phyloP scores from a whole-genome alignment of 37 sponge, comb jelly and placozoan genomes.

The Axinella damicornis region DNA sequence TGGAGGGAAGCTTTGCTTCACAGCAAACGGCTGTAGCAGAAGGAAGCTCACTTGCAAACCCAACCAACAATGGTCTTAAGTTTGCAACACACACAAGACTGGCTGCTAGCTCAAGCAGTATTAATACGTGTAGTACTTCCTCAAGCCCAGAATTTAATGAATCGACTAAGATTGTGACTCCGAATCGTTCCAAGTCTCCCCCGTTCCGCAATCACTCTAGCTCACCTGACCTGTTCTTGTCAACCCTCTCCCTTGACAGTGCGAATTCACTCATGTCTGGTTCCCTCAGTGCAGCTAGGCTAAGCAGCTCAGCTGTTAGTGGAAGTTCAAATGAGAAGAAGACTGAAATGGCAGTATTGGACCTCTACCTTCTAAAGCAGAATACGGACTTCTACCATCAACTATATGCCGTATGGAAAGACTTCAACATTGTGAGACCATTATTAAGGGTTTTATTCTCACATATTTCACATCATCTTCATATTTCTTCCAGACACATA shows the following conservation, averaged over 20 bases:
- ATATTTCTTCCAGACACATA: background rate
- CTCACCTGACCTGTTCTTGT: background rate
- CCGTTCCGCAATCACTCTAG: background rate
- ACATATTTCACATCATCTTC: background rate
- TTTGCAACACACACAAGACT: background rate
- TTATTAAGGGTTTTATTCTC: background rate
- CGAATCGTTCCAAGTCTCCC: background rate
- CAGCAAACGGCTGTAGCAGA: too few species aligned
- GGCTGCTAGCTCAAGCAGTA: background rate
- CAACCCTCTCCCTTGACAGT: background rate
- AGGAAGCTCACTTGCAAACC: too few species aligned
- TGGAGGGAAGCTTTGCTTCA: too few species aligned
- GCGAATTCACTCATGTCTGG: background rate
- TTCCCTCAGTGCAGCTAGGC: background rate
- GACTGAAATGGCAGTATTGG: constrained; percentile 2
- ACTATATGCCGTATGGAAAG: constrained; percentile 23
- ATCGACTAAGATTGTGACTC: background rate
- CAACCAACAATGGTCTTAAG: too few species aligned
- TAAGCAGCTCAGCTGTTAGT: background rate
- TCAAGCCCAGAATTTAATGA: background rate
- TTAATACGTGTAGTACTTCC: background rate
- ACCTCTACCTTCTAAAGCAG: constrained; percentile 62
- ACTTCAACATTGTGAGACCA: constrained; percentile 47
- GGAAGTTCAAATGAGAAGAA: background rate
- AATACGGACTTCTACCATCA: constrained; percentile 58